A percentile compares a stretch with the other conserved stretches of the same genome.
These are phyloP conservation scores for Mesoclemmys tuberculata DNA, from an alignment of 2,113 vertebrate species.

Conservation along the genomic window DNA sequence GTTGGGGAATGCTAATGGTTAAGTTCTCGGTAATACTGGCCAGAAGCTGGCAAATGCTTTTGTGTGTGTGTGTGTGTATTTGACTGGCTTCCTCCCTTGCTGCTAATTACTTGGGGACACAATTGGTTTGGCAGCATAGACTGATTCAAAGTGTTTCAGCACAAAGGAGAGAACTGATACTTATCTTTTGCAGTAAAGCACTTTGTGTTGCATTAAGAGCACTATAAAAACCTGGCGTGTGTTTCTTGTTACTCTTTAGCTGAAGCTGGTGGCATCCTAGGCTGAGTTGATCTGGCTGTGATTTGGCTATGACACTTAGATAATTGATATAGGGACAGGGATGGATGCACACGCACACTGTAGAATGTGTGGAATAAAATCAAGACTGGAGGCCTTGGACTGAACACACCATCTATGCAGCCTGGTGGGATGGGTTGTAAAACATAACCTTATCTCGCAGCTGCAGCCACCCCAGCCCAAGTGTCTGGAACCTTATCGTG, in stretches of 20 bases:
- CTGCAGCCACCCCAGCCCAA: no score
- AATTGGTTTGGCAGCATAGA: not conserved
- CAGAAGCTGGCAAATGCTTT: not conserved
- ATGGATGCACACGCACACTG: not conserved
- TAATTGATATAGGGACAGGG: not conserved
- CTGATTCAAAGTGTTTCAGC: not conserved
- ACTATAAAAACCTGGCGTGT: not conserved
- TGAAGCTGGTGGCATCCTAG: not conserved
- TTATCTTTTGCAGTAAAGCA: not conserved
- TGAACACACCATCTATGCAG: no score
- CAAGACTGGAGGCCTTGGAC: no score
- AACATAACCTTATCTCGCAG: no score
- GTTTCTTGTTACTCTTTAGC: not conserved
- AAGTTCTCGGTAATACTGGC: not conserved
- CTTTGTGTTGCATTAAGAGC: not conserved
- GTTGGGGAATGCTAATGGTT: not conserved
- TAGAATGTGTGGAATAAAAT: no score
- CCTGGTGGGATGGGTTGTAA: no score
- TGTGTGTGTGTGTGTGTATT: not conserved
- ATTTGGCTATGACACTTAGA: not conserved
- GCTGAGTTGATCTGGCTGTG: not conserved
- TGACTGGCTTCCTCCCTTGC: not conserved
- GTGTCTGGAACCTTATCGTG: no score
- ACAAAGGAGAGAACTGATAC: not conserved
- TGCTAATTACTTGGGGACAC: not conserved